Evolutionary conservation across 2,797 vertebrate species (phyloP).

Genomic region (Pyrocephalus nanus): DNA sequence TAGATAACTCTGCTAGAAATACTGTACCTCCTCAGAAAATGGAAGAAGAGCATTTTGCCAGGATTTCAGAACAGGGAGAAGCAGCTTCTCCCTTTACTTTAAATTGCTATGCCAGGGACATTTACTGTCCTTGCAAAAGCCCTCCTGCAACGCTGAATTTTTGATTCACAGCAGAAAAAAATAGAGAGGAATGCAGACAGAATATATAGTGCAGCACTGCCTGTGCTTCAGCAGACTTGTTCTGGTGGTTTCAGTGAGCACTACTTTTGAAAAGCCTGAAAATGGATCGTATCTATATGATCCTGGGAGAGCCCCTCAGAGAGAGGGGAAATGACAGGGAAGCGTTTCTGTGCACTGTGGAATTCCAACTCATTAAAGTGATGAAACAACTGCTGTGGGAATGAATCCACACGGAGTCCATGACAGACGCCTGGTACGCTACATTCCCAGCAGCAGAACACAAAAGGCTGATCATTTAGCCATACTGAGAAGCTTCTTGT

Average conservation of each 20-base stretch:
- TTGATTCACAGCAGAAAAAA: background rate
- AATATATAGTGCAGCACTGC: background rate
- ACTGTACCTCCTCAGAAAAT: background rate
- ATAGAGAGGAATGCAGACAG: background rate
- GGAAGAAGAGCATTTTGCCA: background rate
- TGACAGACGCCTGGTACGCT: background rate
- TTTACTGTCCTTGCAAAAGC: background rate
- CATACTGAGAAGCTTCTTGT: background rate
- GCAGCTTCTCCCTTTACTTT: background rate
- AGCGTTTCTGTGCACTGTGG: background rate
- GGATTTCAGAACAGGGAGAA: background rate
- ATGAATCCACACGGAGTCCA: background rate
- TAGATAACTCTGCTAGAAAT: conserved; percentile 17
- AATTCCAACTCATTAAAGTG: conserved; percentile 44
- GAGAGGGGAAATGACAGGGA: background rate
- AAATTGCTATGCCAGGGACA: background rate
- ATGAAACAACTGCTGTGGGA: conserved; percentile 20
- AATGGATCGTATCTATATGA: background rate
- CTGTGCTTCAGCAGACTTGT: background rate
- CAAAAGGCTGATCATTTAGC: conserved; percentile 1
- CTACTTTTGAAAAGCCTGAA: conserved; percentile 14
- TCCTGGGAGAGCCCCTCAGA: background rate
- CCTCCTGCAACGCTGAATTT: background rate
- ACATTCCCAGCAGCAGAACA: background rate
- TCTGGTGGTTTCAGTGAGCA: background rate